A percentile compares a stretch with the other conserved stretches of the same genome.
Evolutionary conservation across 2,797 vertebrate species (phyloP).

Genomic region (Phaenicophaeus curvirostris): DNA sequence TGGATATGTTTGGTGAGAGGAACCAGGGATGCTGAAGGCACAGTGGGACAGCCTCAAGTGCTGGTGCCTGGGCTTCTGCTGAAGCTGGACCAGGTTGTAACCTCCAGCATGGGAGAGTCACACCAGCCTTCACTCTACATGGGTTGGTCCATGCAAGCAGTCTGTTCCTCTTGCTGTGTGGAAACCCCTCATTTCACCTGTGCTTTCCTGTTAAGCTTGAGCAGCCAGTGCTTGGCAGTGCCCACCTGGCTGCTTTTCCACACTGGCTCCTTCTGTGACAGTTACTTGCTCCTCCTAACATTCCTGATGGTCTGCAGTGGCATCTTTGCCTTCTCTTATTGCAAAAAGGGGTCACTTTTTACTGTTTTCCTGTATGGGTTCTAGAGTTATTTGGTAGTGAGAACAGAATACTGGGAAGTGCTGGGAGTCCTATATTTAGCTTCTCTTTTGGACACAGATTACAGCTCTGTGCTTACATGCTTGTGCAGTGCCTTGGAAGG

Average conservation of each 20-base stretch:
- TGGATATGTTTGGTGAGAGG: neutral
- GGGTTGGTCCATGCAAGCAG: neutral
- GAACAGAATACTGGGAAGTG: neutral
- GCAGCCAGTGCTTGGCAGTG: fast-evolving
- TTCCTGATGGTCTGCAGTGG: neutral
- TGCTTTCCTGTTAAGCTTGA: fast-evolving
- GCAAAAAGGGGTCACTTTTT: neutral
- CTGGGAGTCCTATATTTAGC: neutral
- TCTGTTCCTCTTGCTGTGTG: neutral
- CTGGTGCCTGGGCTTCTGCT: neutral
- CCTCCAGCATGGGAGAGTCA: neutral
- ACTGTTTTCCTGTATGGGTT: neutral
- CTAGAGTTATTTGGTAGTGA: neutral
- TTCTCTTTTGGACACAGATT: neutral
- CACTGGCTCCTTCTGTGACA: fast-evolving
- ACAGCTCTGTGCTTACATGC: neutral
- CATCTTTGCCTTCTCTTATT: neutral
- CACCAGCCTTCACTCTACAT: fast-evolving
- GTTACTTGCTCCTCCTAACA: neutral
- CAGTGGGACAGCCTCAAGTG: neutral
- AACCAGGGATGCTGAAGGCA: neutral
- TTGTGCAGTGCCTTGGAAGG: constrained; percentile 16
- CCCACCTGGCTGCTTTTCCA: fast-evolving
- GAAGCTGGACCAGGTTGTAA: neutral
- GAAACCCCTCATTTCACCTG: neutral